Conservation (phyloP, 1,140 invertebrate species). For the Trichonephila clavipes region DNA sequence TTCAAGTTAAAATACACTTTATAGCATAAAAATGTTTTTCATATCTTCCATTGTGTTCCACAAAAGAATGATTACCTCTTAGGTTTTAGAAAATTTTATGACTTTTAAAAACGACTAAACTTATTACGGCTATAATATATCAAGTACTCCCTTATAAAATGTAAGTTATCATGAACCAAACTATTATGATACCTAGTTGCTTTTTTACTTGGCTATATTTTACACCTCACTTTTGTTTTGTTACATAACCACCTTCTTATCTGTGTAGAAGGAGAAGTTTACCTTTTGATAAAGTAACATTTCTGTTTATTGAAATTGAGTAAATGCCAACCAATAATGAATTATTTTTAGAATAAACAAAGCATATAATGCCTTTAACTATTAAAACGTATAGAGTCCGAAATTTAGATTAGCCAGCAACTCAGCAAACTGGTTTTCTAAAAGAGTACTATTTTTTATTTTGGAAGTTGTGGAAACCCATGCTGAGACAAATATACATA, state of each 20-base stretch:
- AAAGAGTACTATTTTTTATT: too few species aligned
- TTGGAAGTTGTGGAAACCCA: too few species aligned
- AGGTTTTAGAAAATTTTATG: background rate
- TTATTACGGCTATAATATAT: constrained; percentile 3
- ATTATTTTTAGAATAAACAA: too few species aligned
- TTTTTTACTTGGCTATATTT: background rate
- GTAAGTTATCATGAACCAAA: background rate
- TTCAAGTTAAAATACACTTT: background rate
- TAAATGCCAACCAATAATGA: too few species aligned
- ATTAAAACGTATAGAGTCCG: too few species aligned
- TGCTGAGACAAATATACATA: too few species aligned
- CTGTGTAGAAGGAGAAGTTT: background rate
- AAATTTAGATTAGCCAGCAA: too few species aligned
- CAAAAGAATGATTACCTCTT: background rate
- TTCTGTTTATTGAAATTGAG: too few species aligned
- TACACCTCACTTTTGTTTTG: background rate
- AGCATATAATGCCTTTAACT: too few species aligned
- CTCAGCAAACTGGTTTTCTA: too few species aligned
- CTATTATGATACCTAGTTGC: background rate
- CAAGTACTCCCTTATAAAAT: background rate
- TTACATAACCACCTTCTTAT: background rate
- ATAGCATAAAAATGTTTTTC: background rate
- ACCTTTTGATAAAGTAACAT: too few species aligned
- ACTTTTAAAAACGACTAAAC: constrained; percentile 7
- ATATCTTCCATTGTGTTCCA: background rate